Percentiles rank a stretch among this genome's conserved stretches.
These are phyloP conservation scores for Geophilus truncorum DNA, from an alignment of 2,888 invertebrate species.

Conservation along the genomic window DNA sequence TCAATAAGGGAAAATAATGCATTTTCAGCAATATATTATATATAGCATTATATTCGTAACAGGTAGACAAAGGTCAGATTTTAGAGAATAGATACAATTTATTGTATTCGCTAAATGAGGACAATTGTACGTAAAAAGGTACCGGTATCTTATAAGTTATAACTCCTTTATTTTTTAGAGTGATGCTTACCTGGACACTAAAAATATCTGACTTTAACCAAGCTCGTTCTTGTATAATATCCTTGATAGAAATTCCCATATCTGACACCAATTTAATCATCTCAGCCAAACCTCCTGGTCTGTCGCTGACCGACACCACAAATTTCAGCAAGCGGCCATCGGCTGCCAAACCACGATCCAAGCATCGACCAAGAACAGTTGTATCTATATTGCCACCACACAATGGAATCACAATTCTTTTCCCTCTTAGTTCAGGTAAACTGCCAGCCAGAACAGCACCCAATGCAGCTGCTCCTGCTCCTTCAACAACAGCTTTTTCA, in stretches of 20 bases:
- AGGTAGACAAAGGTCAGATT: too few species aligned
- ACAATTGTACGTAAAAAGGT: too few species aligned
- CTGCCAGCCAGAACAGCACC: constrained; percentile 78
- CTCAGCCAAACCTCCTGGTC: constrained; percentile 83
- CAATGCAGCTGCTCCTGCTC: constrained; percentile 78
- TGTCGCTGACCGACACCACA: constrained; percentile 71
- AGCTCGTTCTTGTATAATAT: constrained; percentile 91
- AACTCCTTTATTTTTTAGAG: too few species aligned
- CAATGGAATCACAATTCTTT: constrained; percentile 76
- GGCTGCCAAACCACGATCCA: constrained; percentile 81
- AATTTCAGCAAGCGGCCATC: constrained; percentile 68
- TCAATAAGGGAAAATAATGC: too few species aligned
- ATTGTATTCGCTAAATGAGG: too few species aligned
- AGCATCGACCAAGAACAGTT: constrained; percentile 77
- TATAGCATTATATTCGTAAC: too few species aligned
- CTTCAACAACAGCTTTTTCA: constrained; percentile 86
- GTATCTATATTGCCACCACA: constrained; percentile 91
- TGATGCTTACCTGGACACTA: constrained; percentile 59
- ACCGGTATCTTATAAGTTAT: too few species aligned
- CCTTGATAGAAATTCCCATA: constrained; percentile 84
- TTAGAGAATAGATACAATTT: too few species aligned
- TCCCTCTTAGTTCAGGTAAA: constrained; percentile 71
- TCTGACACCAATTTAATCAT: constrained; percentile 68
- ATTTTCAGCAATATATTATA: too few species aligned
- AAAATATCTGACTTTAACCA: constrained; percentile 90